Base-by-base conservation (phyloP, 2,888 invertebrate genomes). In the Parasteatoda lunata region DNA sequence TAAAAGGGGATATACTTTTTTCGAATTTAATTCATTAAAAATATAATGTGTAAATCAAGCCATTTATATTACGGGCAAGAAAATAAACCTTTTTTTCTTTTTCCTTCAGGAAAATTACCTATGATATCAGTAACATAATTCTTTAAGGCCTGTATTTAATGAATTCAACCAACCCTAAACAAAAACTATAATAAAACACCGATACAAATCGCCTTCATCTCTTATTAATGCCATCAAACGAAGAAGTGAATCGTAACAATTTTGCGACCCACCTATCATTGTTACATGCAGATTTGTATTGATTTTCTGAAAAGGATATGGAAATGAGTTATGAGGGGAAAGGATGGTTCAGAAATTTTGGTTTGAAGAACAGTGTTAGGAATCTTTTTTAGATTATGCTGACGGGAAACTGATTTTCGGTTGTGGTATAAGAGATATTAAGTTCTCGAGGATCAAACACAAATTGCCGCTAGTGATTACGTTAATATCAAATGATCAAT, bases 181-280 rank as follows among this genome's bases (percentile, higher is more conserved):
- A 30, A 30, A 30, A 30, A 30, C 30, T 30, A 30, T 30, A 30
- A 30, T 45, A 64, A 66, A n/a, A 8, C 65, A 66, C 52, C 52
- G n/a, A 54, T 47, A 59, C 8, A n/a, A n/a, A 30, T 47, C 30
- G 59, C 8, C 65, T 70, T 70, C 65, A 47, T 70, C 59, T 75
- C 59, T 76, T 76, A 82, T 84, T 84, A 84, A 54, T 72, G 77
- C 54, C 71, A 84, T 77, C 77, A 30, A 65, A 75, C 48, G 68
- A 48, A 65, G 65, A 54, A 45, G 59, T 70, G 49, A 30, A 11
- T 11, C 54, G 54, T 64, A 59, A 66, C 54, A 77, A 30, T 51
- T 84, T 77, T 71, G 70, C 49, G n/a, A 65, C 49, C 77, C 83
- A 84, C 83, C 83, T 84, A 65, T 80, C 65, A 73, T 72, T 80